Conservation (phyloP, 2,113 vertebrate species). For the Ornithorhynchus anatinus region DNA sequence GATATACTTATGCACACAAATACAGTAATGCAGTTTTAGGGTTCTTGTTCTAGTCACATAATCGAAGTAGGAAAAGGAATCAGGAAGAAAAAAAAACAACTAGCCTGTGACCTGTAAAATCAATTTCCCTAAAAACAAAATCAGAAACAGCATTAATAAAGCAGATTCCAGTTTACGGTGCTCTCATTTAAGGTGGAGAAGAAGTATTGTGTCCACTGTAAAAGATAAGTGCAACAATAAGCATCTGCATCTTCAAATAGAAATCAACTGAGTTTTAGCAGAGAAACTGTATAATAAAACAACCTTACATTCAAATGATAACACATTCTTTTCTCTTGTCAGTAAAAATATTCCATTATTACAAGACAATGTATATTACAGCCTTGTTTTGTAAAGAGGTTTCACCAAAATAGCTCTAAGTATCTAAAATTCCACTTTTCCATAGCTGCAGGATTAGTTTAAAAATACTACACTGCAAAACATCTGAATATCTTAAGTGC, state of each 20-base stretch:
- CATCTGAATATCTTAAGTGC: constrained; percentile 57
- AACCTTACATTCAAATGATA: constrained; percentile 60
- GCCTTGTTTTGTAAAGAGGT: constrained; percentile 56
- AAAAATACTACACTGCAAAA: constrained; percentile 59
- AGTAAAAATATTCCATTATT: constrained; percentile 60
- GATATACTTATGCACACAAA: neutral
- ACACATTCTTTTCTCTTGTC: constrained; percentile 59
- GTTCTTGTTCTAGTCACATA: neutral
- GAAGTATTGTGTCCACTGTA: constrained; percentile 9
- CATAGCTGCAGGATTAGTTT: constrained; percentile 59
- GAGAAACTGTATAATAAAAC: constrained; percentile 57
- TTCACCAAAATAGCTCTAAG: constrained; percentile 67
- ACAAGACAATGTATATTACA: constrained; percentile 41
- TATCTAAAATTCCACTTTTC: constrained; percentile 55
- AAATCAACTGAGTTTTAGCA: constrained; percentile 46
- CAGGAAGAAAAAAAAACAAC: neutral
- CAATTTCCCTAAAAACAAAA: constrained; percentile 12
- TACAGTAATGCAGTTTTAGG: constrained; percentile 1
- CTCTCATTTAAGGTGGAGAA: constrained; percentile 7
- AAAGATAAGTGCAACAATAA: constrained; percentile 26
- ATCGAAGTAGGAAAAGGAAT: neutral
- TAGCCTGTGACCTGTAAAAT: neutral
- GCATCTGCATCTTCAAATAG: constrained; percentile 51
- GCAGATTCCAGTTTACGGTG: neutral
- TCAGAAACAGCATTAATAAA: neutral